Evolutionary conservation across 2,113 vertebrate species (phyloP).

Genomic region (Urocynchramus pylzowi): DNA sequence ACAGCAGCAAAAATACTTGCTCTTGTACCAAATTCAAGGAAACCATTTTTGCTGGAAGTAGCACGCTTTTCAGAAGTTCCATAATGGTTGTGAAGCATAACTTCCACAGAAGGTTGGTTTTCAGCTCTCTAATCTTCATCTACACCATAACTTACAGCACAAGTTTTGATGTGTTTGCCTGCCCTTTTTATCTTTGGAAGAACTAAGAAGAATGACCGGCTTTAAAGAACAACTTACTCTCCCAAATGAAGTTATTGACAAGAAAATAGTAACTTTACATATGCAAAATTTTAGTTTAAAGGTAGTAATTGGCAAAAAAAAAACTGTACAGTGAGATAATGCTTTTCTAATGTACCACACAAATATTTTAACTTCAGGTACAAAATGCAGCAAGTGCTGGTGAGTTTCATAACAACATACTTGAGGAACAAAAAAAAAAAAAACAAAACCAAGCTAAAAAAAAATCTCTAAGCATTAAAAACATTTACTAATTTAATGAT

Average conservation of each 20-base stretch:
- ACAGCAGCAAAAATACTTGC: not conserved
- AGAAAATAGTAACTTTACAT: not conserved
- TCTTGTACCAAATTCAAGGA: not conserved
- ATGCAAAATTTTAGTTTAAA: not conserved
- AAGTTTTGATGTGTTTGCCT: not conserved
- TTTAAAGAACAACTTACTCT: not conserved
- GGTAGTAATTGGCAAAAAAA: not conserved
- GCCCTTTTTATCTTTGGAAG: not conserved
- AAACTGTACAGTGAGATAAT: not conserved
- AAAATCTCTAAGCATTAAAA: not conserved
- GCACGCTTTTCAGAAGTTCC: not conserved
- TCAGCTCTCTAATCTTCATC: not conserved
- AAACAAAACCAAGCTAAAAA: not conserved
- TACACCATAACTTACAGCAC: not conserved
- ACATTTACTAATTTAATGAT: not conserved
- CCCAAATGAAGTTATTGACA: not conserved
- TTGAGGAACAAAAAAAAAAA: not conserved
- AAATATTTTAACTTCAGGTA: not conserved
- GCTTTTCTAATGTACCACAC: not conserved
- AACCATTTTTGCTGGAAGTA: not conserved
- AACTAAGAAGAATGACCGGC: not conserved
- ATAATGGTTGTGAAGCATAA: not conserved
- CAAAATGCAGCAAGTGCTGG: not conserved
- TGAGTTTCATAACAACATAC: not conserved
- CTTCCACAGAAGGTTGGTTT: not conserved